These are phyloP conservation scores for Crenichthys baileyi DNA, from an alignment of 2,797 vertebrate species.

Conservation along the genomic window DNA sequence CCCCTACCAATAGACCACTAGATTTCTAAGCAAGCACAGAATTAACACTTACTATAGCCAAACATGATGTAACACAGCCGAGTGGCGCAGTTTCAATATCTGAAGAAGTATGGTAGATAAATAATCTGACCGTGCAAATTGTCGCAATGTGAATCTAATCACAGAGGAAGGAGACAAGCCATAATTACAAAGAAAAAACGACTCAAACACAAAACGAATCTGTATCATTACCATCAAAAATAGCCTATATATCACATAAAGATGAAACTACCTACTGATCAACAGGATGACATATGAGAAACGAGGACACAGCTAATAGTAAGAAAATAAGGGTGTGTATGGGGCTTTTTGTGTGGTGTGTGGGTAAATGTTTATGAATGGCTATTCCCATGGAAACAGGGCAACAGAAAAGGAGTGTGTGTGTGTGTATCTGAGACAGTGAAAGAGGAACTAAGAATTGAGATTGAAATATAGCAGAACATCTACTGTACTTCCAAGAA, in stretches of 20 bases:
- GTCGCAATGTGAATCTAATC: background rate
- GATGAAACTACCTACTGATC: conserved; percentile 12
- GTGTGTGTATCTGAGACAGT: background rate
- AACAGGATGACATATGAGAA: conserved; percentile 20
- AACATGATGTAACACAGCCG: background rate
- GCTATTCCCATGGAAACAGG: conserved; percentile 65
- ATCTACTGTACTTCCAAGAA: background rate
- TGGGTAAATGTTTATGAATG: conserved; percentile 44
- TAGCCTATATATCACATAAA: background rate
- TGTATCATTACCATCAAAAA: background rate
- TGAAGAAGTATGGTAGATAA: background rate
- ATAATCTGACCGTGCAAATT: background rate
- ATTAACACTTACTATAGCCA: background rate
- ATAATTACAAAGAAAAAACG: background rate
- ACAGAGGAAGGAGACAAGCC: background rate
- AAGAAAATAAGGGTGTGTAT: conserved; percentile 34
- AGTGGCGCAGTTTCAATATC: background rate
- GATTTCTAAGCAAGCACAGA: background rate
- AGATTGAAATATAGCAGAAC: conserved; percentile 1
- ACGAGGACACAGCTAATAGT: conserved; percentile 2
- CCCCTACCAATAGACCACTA: background rate
- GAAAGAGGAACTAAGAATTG: background rate
- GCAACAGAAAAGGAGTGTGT: conserved; percentile 19
- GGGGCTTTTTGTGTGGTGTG: conserved; percentile 32
- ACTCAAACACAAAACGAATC: background rate